Conservation (phyloP, 2,888 invertebrate genomes). For the Drosophila nr. perissopoda region DNA sequence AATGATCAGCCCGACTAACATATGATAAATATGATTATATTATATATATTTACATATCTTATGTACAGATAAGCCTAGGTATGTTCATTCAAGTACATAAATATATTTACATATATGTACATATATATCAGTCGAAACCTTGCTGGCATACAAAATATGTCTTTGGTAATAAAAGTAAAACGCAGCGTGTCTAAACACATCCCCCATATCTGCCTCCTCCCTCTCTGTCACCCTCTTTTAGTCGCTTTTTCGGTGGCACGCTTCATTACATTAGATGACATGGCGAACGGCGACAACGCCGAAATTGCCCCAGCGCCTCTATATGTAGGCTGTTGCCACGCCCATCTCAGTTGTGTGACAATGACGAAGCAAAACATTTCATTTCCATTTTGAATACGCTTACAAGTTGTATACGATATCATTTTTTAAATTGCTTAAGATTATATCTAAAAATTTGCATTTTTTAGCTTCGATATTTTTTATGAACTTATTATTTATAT, state of each 20-base stretch:
- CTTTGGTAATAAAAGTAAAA: slow-evolving; percentile 56
- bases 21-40: slow-evolving; percentile 37
- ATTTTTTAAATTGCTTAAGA: not conserved
- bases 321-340: slow-evolving; percentile 36
- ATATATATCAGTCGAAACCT: slow-evolving; percentile 18
- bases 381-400: slow-evolving; percentile 34
- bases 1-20: slow-evolving; percentile 57
- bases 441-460: not conserved
- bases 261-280: slow-evolving; percentile 79
- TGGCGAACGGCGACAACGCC: slow-evolving; percentile 54
- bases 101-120: slow-evolving; percentile 9
- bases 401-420: not conserved
- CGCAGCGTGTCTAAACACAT: slow-evolving; percentile 35
- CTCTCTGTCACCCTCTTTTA: not conserved
- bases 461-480: too few species aligned
- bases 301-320: slow-evolving; percentile 27
- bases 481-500: too few species aligned
- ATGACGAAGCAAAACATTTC: slow-evolving; percentile 74
- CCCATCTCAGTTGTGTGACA: slow-evolving; percentile 63
- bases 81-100: not conserved
- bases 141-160: slow-evolving; percentile 59
- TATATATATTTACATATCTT: slow-evolving; percentile 19
- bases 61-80: slow-evolving; percentile 32
- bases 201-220: not conserved
- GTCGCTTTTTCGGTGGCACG: slow-evolving; percentile 31